These are phyloP conservation scores for Andrena marginata DNA, from an alignment of 2,888 invertebrate genomes.

Conservation along the genomic window DNA sequence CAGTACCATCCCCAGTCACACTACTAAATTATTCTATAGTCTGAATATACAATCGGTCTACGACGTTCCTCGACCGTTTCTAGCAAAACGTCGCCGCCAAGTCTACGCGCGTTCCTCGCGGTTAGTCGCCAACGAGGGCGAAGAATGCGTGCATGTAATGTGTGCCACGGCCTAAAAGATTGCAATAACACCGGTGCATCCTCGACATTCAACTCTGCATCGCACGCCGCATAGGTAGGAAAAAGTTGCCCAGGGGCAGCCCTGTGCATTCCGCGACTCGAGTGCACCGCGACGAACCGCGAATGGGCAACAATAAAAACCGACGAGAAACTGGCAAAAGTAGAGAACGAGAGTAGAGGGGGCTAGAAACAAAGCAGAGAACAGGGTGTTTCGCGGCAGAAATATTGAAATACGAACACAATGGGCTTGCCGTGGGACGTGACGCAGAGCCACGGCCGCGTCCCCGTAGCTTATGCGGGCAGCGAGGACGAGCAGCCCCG, in stretches of 20 bases:
- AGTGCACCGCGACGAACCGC: slow-evolving; percentile 10
- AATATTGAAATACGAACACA: slow-evolving; percentile 59
- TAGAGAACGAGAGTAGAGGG: neutral
- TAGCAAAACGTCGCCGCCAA: slow-evolving; percentile 1
- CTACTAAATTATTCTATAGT: too few relatives aligned
- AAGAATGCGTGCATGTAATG: slow-evolving; percentile 18
- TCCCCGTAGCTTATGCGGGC: neutral
- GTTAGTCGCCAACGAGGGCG: slow-evolving; percentile 8
- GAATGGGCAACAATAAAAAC: slow-evolving; percentile 11
- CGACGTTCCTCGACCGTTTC: too few relatives aligned
- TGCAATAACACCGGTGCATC: slow-evolving; percentile 33
- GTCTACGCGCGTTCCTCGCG: neutral
- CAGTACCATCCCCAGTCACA: too few relatives aligned
- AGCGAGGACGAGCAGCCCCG: slow-evolving; percentile 14
- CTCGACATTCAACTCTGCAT: slow-evolving; percentile 13
- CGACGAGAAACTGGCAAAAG: neutral
- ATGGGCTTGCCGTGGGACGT: slow-evolving; percentile 40
- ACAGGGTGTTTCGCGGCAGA: slow-evolving; percentile 9
- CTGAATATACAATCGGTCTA: too few relatives aligned
- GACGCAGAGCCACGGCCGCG: neutral
- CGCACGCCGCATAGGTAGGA: neutral
- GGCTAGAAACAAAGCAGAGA: neutral
- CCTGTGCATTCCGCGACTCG: slow-evolving; percentile 5
- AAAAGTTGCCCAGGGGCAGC: neutral
- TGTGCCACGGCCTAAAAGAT: slow-evolving; percentile 38